phyloP scores from a whole-genome alignment of 2,113 vertebrate species.

The Ptychochromis oligacanthus region DNA sequence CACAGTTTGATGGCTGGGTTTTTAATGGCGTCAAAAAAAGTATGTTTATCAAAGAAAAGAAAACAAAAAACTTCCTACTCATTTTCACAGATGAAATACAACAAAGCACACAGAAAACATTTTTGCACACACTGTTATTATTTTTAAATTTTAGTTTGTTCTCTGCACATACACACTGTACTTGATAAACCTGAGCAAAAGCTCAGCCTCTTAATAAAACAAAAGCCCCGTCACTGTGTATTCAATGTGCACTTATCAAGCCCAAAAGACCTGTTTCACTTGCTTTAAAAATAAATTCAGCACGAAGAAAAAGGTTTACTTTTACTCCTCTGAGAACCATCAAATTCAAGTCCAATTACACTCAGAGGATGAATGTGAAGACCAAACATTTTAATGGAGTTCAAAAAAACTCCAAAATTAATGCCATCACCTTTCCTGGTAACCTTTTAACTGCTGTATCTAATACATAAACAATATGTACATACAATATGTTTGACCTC shows the following conservation, averaged over 20 bases:
- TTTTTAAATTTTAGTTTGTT: not conserved
- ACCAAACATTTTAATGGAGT: not conserved
- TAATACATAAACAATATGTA: not conserved
- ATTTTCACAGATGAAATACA: constrained; percentile 34
- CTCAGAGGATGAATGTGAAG: constrained; percentile 24
- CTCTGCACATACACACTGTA: not conserved
- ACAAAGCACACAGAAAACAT: not conserved
- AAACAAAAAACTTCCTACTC: not conserved
- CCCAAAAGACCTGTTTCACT: constrained; percentile 10
- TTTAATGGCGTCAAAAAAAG: not conserved
- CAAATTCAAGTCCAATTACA: constrained; percentile 27
- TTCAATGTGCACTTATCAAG: constrained; percentile 33
- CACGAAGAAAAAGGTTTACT: not conserved
- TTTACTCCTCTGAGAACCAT: constrained; percentile 19
- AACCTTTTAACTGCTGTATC: not conserved
- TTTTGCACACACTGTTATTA: constrained; percentile 31
- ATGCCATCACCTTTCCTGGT: not conserved
- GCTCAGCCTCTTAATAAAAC: constrained; percentile 28
- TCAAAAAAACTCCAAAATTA: not conserved
- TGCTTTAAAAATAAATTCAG: constrained; percentile 34
- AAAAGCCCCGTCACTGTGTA: constrained; percentile 43
- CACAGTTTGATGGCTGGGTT: not conserved
- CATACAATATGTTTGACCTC: not conserved
- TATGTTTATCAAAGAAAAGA: not conserved
- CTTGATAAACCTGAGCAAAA: constrained; percentile 10